Evolutionary conservation across 37 sponge, comb jelly and placozoan species (phyloP).

Genomic region (Mnemiopsis leidyi): DNA sequence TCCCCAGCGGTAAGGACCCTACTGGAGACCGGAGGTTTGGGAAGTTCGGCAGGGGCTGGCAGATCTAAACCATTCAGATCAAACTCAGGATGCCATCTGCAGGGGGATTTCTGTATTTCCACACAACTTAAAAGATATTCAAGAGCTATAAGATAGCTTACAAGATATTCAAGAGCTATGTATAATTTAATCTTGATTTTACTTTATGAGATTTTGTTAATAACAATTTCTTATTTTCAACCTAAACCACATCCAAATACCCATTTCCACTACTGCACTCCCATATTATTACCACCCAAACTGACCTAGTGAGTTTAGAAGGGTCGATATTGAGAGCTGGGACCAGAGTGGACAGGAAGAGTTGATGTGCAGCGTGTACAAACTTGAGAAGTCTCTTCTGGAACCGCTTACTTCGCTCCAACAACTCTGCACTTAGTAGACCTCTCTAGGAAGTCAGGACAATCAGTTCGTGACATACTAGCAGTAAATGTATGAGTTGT

Average conservation of each 20-base stretch:
- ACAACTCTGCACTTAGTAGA: conserved; percentile 11
- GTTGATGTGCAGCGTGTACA: conserved; percentile 30
- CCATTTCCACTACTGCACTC: too few species aligned
- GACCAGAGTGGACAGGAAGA: conserved; percentile 2
- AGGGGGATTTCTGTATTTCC: too few species aligned
- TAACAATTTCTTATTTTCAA: too few species aligned
- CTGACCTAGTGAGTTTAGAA: background rate
- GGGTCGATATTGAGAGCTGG: conserved; percentile 39
- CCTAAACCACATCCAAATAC: too few species aligned
- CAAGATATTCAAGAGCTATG: too few species aligned
- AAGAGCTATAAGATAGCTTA: too few species aligned
- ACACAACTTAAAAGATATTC: too few species aligned
- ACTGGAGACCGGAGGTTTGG: conserved; percentile 33
- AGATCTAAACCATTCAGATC: conserved; percentile 63
- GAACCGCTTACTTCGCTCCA: conserved; percentile 7
- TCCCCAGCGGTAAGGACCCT: background rate
- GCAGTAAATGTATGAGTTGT: too few species aligned
- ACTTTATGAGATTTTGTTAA: too few species aligned
- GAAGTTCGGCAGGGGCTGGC: background rate
- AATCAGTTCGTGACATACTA: too few species aligned
- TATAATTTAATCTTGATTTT: too few species aligned
- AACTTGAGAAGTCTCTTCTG: background rate
- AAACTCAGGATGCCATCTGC: conserved; percentile 64
- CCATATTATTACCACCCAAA: too few species aligned
- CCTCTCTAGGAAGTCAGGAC: conserved; percentile 24